These are phyloP conservation scores for Lordiphosa collinella DNA, from an alignment of 1,140 invertebrate species.

Conservation along the genomic window DNA sequence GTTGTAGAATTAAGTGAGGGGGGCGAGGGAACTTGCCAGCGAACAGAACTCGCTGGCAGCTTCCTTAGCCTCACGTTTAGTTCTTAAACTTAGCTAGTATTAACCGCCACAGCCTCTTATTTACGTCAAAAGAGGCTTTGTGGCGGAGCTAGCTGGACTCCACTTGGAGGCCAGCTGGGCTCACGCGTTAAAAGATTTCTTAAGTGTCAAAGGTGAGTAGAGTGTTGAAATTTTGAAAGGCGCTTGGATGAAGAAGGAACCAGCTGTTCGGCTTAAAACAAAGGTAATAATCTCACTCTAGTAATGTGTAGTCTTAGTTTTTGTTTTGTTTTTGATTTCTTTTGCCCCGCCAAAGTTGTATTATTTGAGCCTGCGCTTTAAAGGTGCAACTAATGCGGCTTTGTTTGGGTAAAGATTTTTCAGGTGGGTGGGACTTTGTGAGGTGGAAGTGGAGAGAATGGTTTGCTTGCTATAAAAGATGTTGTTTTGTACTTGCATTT, in stretches of 20 bases:
- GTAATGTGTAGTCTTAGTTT: neutral
- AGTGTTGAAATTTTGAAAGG: constrained; percentile 33
- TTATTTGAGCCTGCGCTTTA: neutral
- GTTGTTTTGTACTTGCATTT: constrained; percentile 28
- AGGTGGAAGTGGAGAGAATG: too few species aligned
- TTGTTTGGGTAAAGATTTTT: neutral
- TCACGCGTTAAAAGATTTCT: constrained; percentile 32
- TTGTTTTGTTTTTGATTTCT: neutral
- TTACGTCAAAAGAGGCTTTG: neutral
- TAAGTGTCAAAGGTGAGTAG: constrained; percentile 45
- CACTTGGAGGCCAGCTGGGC: constrained; percentile 2
- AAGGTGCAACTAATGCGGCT: constrained; percentile 4
- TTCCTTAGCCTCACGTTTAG: too few species aligned
- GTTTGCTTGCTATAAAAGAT: constrained; percentile 24
- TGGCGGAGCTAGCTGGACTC: constrained; percentile 26
- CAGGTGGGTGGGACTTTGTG: too few species aligned
- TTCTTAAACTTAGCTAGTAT: too few species aligned
- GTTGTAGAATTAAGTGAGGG: constrained; percentile 10
- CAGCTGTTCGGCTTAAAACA: neutral
- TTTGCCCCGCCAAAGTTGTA: neutral
- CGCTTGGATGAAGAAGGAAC: neutral
- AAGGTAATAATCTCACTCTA: constrained; percentile 20
- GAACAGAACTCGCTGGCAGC: constrained; percentile 1
- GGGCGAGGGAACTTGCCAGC: constrained; percentile 15
- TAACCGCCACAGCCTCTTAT: neutral